phyloP scores from a whole-genome alignment of 1,140 invertebrate genomes.

The Drosophila takahashii region DNA sequence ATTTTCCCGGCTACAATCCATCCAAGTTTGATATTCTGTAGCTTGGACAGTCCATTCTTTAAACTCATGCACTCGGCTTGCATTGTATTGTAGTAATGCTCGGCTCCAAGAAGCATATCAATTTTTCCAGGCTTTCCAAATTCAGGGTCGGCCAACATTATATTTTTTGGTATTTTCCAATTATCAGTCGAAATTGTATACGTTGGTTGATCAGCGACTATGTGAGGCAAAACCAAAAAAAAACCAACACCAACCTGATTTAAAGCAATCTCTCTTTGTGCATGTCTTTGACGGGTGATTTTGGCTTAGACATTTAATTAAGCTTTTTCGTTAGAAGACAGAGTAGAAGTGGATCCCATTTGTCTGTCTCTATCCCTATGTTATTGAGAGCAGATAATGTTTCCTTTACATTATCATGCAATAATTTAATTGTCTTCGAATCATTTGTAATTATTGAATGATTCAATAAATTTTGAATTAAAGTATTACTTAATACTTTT shows the following conservation, averaged over 20 bases:
- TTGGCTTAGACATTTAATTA: neutral
- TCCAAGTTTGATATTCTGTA: conserved; percentile 4
- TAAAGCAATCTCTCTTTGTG: neutral
- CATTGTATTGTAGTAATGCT: conserved; percentile 11
- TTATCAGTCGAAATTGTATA: neutral
- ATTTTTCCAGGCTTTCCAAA: conserved; percentile 4
- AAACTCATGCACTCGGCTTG: neutral
- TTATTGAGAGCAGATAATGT: too few species aligned
- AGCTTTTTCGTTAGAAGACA: too few species aligned
- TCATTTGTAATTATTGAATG: too few species aligned
- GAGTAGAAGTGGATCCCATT: too few species aligned
- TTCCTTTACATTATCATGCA: too few species aligned
- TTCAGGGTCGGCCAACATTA: neutral
- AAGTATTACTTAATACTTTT: too few species aligned
- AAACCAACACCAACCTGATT: too few species aligned
- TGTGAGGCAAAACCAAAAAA: too few species aligned
- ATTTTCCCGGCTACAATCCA: neutral
- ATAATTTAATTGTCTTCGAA: too few species aligned
- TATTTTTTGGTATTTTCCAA: neutral
- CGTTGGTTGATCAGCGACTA: neutral
- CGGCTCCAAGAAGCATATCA: conserved; percentile 5
- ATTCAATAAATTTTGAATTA: too few species aligned
- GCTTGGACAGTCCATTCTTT: conserved; percentile 3
- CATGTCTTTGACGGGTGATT: neutral
- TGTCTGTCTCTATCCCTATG: too few species aligned